These are phyloP conservation scores for Hydraecia micacea DNA, from an alignment of 2,888 invertebrate genomes.

Conservation along the genomic window DNA sequence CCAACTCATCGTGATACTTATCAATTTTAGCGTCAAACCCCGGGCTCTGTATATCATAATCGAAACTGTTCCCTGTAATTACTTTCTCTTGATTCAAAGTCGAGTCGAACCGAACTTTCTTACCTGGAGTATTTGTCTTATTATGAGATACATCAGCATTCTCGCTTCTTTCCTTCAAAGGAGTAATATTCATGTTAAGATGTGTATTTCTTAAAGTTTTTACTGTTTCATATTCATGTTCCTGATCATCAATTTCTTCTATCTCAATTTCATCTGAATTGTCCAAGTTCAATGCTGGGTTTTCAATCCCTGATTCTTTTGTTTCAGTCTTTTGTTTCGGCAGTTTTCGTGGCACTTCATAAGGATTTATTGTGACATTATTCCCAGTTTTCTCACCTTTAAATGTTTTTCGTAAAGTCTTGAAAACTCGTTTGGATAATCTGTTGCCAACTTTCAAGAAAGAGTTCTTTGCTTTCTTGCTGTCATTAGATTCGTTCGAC, in stretches of 20 bases:
- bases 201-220: conserved; percentile 85
- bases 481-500: conserved; percentile 82
- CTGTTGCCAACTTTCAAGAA: conserved; percentile 84
- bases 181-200: conserved; percentile 86
- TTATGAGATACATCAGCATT: conserved; percentile 78
- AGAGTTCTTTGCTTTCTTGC: conserved; percentile 81
- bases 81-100: conserved; percentile 87
- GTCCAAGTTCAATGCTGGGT: conserved; percentile 85
- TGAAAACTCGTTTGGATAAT: conserved; percentile 85
- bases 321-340: conserved; percentile 77
- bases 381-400: conserved; percentile 82
- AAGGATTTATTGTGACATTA: conserved; percentile 82
- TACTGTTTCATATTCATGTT: conserved; percentile 86
- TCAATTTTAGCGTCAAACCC: conserved; percentile 87
- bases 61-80: conserved; percentile 88
- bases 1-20: conserved; percentile 88
- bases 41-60: conserved; percentile 84
- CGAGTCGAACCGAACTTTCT: conserved; percentile 88
- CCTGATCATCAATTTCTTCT: conserved; percentile 82
- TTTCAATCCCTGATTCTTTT: conserved; percentile 85
- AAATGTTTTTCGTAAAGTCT: conserved; percentile 85
- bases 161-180: conserved; percentile 80
- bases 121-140: conserved; percentile 82
- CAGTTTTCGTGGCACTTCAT: conserved; percentile 85
- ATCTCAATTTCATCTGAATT: conserved; percentile 88